Evolutionary conservation across 2,797 vertebrate species (phyloP).

Genomic region (Apodemus agrarius): DNA sequence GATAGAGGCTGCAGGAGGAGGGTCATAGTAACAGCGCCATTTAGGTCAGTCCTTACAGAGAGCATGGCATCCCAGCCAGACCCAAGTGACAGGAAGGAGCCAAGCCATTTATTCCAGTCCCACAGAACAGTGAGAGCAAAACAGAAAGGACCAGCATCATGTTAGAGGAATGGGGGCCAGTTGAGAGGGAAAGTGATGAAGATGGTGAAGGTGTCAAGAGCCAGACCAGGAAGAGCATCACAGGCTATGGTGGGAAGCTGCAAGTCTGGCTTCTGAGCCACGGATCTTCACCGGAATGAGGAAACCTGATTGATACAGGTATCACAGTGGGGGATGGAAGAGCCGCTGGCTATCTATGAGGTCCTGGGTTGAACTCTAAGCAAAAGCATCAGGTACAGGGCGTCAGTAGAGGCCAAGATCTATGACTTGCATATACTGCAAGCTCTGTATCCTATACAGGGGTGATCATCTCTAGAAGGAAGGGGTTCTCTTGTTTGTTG

Average conservation of each 20-base stretch:
- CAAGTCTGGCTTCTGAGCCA: not conserved
- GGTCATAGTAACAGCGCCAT: not conserved
- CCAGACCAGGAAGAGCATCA: fast-evolving
- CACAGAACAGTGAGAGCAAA: not conserved
- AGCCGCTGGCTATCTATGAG: not conserved
- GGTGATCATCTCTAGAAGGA: not conserved
- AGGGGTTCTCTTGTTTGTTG: not conserved
- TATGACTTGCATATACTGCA: not conserved
- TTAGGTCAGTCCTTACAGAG: not conserved
- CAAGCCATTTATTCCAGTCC: not conserved
- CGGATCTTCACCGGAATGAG: not conserved
- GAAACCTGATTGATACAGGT: not conserved
- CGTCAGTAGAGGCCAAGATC: not conserved
- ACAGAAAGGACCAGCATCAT: not conserved
- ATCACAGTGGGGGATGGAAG: too few relatives aligned
- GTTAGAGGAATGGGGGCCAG: not conserved
- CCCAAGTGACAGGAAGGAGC: not conserved
- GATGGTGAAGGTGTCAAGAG: not conserved
- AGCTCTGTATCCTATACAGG: too few relatives aligned
- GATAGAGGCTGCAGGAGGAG: not conserved
- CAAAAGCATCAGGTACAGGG: not conserved
- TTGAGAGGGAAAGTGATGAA: fast-evolving
- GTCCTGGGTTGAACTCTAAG: not conserved
- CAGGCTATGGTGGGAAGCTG: not conserved
- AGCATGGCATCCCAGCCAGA: not conserved